phyloP scores from a whole-genome alignment of 2,888 invertebrate species.

The Portevinia maculata region DNA sequence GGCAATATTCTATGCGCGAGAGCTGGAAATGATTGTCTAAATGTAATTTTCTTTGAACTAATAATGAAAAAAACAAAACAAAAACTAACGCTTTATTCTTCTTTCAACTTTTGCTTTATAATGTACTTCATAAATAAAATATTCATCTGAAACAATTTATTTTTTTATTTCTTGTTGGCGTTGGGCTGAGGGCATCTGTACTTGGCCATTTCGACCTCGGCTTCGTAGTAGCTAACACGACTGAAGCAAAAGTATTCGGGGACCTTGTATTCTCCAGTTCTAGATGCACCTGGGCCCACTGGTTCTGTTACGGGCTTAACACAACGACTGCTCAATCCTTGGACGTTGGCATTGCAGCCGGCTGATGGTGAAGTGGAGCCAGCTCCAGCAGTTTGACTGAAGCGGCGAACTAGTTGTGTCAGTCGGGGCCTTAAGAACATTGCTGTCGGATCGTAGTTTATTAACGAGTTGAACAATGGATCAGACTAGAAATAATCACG shows the following conservation, averaged over 20 bases:
- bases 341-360: slow-evolving; percentile 83
- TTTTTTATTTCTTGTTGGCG: slow-evolving; percentile 80
- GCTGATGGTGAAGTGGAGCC: slow-evolving; percentile 50
- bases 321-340: slow-evolving; percentile 86
- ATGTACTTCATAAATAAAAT: slow-evolving; percentile 72
- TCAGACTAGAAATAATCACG: slow-evolving; percentile 33
- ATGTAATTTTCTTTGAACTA: slow-evolving; percentile 6
- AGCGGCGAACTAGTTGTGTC: slow-evolving; percentile 42
- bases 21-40: slow-evolving; percentile 99
- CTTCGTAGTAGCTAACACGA: slow-evolving; percentile 90
- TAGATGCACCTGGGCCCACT: slow-evolving; percentile 80
- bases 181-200: slow-evolving; percentile 92
- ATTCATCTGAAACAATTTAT: slow-evolving; percentile 54
- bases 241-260: slow-evolving; percentile 94
- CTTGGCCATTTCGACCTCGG: slow-evolving; percentile 92
- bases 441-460: background rate
- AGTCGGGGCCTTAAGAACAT: slow-evolving; percentile 55
- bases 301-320: slow-evolving; percentile 83
- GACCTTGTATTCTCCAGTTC: slow-evolving; percentile 89
- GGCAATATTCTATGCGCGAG: slow-evolving; percentile 97
- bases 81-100: slow-evolving; percentile 60
- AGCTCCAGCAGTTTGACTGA: slow-evolving; percentile 75
- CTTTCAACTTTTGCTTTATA: slow-evolving; percentile 45
- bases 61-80: slow-evolving; percentile 52
- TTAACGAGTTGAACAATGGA: background rate